Evolutionary conservation across 2,113 vertebrate species (phyloP), one percentile per base, ranked within the genome.

Genomic region (Grammomys dolichurus): DNA sequence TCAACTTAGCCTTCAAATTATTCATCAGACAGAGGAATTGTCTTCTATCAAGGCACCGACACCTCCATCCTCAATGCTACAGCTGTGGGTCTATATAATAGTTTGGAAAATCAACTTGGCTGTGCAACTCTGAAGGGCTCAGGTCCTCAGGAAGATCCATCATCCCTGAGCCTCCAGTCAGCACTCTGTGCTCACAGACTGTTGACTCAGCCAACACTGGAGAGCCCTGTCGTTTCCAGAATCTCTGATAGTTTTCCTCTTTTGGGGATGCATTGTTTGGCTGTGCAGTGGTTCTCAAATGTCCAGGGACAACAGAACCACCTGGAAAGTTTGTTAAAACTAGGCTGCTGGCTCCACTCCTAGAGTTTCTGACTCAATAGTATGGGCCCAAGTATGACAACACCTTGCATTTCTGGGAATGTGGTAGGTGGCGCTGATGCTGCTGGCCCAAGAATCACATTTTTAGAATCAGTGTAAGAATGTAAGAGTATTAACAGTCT

Each of bases 1-100:
- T 98, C 93, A 94, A 96, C 97, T 96, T 97, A 91, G 86, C 78
- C 81, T 94, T 96, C 89, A 95, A 96, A 96, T 97, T 97, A 97
- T 95, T 98, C 95, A 96, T 88, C 58, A 43, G 87, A 95, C 90
- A 96, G 97, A 97, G 81, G 58, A 94, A 76, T 76, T 1, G 19
- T 97, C 92, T 95, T 94, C 43, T 77, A 3, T 63, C 46, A 93
- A 88, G 88, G 94, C 80, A 92, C 95, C 89, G 96, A 98, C 40
- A 95, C 67, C 82, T 81, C 95, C 80, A 70, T 95, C 96, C 92
- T 75, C 60, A 28, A 65, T 17, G 24, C n/a, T 63, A 3, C 90
- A 67, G 87, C 84, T 70, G 5, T 70, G 58, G 70, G 58, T 82
- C 73, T 22, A 75, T 77, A 87, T 76, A 73, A 65, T 84, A 91